Percentiles rank a stretch among this genome's conserved stretches.
These are phyloP conservation scores for Siderastrea radians DNA, from an alignment of 92 coral and sea anemone genomes.

Conservation along the genomic window DNA sequence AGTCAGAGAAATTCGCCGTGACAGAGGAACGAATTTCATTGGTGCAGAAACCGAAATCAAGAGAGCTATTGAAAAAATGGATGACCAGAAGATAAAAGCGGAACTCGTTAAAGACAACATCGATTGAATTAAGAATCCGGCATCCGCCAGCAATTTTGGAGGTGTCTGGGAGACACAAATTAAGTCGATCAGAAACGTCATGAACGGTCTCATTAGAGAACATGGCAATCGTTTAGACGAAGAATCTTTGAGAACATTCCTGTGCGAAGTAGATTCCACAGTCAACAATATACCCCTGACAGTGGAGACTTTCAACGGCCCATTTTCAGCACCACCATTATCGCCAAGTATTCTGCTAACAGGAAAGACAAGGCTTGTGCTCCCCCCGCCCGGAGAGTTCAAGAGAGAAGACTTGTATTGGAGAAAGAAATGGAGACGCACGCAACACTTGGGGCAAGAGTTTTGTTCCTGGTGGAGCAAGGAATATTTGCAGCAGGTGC, in stretches of 20 bases:
- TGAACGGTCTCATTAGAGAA: too few relatives aligned
- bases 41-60: background rate
- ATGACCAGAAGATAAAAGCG: slow-evolving; percentile 31
- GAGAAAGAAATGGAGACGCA: slow-evolving; percentile 40
- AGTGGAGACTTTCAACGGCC: slow-evolving; percentile 54
- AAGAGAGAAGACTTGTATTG: slow-evolving; percentile 57
- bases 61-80: background rate
- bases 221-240: too few relatives aligned
- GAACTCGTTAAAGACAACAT: slow-evolving; percentile 46
- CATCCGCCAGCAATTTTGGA: slow-evolving; percentile 21
- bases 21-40: slow-evolving; percentile 42
- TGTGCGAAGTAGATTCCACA: slow-evolving; percentile 60
- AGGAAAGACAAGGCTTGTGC: slow-evolving; percentile 2
- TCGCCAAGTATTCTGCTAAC: slow-evolving; percentile 50
- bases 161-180: too few relatives aligned
- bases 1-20: slow-evolving; percentile 31
- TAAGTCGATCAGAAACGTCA: too few relatives aligned
- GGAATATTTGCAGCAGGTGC: slow-evolving; percentile 50
- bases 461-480: slow-evolving; percentile 72
- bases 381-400: slow-evolving; percentile 69
- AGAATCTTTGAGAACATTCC: slow-evolving; percentile 41
- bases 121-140: slow-evolving; percentile 56
- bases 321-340: background rate
- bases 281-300: slow-evolving; percentile 61
- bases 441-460: slow-evolving; percentile 39